A percentile compares a stretch with the other conserved stretches of the same genome.
phyloP scores from a whole-genome alignment of 1,140 invertebrate species.

The Sitophilus oryzae region DNA sequence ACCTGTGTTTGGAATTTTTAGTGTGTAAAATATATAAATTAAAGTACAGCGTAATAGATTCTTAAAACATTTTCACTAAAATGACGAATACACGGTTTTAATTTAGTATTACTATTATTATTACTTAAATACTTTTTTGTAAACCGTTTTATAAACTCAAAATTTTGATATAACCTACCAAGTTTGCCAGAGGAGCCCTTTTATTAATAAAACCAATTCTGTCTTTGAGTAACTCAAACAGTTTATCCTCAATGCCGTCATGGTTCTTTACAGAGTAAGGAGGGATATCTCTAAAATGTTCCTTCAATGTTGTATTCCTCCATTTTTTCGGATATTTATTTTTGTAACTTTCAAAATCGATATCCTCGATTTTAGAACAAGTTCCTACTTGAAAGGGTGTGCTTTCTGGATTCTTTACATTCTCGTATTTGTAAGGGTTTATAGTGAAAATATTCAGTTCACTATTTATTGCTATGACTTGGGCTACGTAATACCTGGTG shows the following conservation, averaged over 20 bases:
- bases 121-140: too few relatives aligned
- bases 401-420: neutral
- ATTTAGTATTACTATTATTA: too few relatives aligned
- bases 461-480: neutral
- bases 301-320: neutral
- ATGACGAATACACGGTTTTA: too few relatives aligned
- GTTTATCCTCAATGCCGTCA: neutral
- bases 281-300: neutral
- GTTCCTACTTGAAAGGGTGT: neutral
- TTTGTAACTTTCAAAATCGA: neutral
- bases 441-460: neutral
- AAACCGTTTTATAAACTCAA: too few relatives aligned
- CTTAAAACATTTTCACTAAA: too few relatives aligned
- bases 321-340: neutral
- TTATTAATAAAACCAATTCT: neutral
- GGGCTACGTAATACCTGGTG: neutral
- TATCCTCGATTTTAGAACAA: neutral
- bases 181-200: neutral
- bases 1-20: too few relatives aligned
- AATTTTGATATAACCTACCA: too few relatives aligned
- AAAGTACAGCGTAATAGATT: too few relatives aligned
- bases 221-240: neutral
- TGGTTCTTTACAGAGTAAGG: neutral
- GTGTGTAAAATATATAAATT: too few relatives aligned
- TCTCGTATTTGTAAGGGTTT: conserved; percentile 1